Evolutionary conservation across 1,140 invertebrate genomes (phyloP).

Genomic region (Drusus annulatus): DNA sequence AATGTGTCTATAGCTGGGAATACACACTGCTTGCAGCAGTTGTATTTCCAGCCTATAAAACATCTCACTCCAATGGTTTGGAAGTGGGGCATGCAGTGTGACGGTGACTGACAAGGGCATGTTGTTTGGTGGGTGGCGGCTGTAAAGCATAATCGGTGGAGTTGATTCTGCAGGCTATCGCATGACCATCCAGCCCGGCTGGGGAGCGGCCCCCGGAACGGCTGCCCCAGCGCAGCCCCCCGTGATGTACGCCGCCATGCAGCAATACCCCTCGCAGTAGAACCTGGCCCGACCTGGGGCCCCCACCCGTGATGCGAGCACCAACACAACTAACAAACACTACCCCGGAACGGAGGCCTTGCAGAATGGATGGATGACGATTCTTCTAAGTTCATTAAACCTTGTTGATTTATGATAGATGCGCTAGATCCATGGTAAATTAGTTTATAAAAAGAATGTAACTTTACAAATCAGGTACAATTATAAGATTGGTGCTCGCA

Average conservation of each 20-base stretch:
- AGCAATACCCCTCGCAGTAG: constrained; percentile 85
- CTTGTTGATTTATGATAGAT: constrained; percentile 33
- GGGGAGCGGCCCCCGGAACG: constrained; percentile 72
- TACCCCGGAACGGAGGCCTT: not conserved
- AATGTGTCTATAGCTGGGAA: too few relatives aligned
- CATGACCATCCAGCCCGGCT: constrained; percentile 68
- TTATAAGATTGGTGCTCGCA: constrained; percentile 9
- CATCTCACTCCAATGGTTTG: too few relatives aligned
- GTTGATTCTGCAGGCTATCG: constrained; percentile 63
- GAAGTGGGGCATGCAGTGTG: too few relatives aligned
- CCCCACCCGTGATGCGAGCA: constrained; percentile 5
- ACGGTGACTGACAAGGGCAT: not conserved
- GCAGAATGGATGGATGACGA: not conserved
- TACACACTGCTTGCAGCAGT: too few relatives aligned
- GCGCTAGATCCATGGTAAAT: constrained; percentile 31
- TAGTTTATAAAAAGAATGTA: constrained; percentile 22
- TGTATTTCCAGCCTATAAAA: too few relatives aligned
- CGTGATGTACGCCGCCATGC: constrained; percentile 84
- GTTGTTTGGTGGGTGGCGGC: not conserved
- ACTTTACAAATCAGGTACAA: constrained; percentile 13
- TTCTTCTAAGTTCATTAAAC: constrained; percentile 12
- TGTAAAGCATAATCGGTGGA: constrained; percentile 35
- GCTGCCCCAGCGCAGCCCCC: constrained; percentile 74
- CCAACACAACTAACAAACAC: not conserved
- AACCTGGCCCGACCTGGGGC: constrained; percentile 56